A percentile compares a stretch with the other conserved stretches of the same genome.
Conservation (phyloP, 35 echinoderm and acorn worm genomes). For the Eucidaris tribuloides region DNA sequence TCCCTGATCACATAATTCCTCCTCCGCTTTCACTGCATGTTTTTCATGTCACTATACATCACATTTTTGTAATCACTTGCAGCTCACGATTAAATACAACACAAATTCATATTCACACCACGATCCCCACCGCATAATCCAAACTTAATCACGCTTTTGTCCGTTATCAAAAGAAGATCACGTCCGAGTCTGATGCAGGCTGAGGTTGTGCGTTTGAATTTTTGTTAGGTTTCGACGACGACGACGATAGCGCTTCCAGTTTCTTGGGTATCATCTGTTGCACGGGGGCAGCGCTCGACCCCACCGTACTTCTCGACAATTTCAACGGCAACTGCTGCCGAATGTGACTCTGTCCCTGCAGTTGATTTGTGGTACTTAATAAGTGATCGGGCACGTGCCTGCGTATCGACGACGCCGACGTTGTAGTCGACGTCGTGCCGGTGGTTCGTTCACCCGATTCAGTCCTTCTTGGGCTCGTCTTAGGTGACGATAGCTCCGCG, state of each 20-base stretch:
- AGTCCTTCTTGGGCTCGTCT: slow-evolving; percentile 23
- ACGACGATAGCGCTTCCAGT: slow-evolving; percentile 16
- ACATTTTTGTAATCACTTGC: too few relatives aligned
- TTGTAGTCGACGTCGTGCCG: neutral
- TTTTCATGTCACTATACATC: too few relatives aligned
- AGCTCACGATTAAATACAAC: too few relatives aligned
- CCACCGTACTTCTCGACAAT: slow-evolving; percentile 42
- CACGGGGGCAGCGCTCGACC: slow-evolving; percentile 3
- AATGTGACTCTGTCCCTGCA: slow-evolving; percentile 23
- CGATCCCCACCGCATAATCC: too few relatives aligned
- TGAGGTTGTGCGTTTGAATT: slow-evolving; percentile 5
- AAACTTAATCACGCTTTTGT: slow-evolving; percentile 10
- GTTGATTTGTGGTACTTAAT: slow-evolving; percentile 75
- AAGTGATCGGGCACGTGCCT: slow-evolving; percentile 65
- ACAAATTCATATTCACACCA: too few relatives aligned
- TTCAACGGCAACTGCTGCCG: slow-evolving; percentile 71
- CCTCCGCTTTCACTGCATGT: too few relatives aligned
- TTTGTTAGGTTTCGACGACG: slow-evolving; percentile 30
- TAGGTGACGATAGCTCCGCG: slow-evolving; percentile 18
- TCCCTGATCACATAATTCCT: too few relatives aligned
- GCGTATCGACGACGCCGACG: neutral
- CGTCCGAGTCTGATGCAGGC: neutral
- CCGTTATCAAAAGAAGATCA: slow-evolving; percentile 21
- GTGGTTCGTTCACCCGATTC: neutral
- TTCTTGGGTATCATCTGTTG: slow-evolving; percentile 84